Evolutionary conservation across 2,113 vertebrate species (phyloP).

Genomic region (Amazona guildingii): DNA sequence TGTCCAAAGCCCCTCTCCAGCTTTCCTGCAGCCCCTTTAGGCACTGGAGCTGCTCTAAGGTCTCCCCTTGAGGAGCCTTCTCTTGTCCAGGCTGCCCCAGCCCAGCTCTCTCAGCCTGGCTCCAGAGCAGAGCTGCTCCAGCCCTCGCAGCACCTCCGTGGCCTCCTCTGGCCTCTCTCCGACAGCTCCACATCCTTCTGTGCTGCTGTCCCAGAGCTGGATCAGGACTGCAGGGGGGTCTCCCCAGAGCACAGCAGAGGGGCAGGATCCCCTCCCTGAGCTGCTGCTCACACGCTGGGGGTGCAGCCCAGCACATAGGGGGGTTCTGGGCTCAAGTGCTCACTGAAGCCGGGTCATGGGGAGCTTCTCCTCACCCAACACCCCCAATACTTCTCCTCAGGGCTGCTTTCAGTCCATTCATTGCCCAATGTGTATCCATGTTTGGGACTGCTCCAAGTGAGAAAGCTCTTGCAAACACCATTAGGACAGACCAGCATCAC

Average conservation of each 20-base stretch:
- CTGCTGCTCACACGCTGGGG: not conserved
- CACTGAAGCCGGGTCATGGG: not conserved
- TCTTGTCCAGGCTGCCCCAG: too few species aligned
- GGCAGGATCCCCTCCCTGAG: not conserved
- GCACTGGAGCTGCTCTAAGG: too few species aligned
- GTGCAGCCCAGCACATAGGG: not conserved
- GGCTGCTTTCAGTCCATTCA: not conserved
- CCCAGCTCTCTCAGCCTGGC: too few species aligned
- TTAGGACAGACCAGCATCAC: not conserved
- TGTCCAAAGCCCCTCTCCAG: not conserved
- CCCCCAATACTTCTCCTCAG: not conserved
- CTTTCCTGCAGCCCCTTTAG: not conserved
- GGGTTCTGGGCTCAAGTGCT: not conserved
- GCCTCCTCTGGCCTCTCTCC: too few species aligned
- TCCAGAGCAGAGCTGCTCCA: too few species aligned
- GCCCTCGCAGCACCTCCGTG: too few species aligned
- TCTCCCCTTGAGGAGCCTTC: too few species aligned
- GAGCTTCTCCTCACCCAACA: not conserved
- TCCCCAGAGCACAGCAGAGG: too few species aligned
- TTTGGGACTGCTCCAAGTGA: not conserved
- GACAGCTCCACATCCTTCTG: too few species aligned
- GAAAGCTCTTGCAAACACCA: not conserved
- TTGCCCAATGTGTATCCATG: accelerated
- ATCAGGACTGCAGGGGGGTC: too few species aligned
- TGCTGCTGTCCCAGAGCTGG: too few species aligned